A percentile compares a stretch with the other conserved stretches of the same genome.
These are phyloP conservation scores for Sminthurides aquaticus DNA, from an alignment of 2,888 invertebrate genomes.

Conservation along the genomic window DNA sequence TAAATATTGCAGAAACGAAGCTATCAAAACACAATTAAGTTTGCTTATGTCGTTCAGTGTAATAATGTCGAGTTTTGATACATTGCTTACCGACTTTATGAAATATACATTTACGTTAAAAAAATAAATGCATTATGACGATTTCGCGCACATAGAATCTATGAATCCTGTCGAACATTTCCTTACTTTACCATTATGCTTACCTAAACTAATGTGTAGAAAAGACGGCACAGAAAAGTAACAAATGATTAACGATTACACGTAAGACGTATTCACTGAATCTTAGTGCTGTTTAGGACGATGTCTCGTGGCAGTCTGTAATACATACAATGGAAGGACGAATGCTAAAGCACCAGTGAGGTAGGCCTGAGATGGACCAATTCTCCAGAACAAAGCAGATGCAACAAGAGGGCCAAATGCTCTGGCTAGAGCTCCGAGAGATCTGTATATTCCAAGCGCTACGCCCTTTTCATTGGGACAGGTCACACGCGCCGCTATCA, in stretches of 20 bases:
- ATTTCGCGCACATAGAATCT: no score
- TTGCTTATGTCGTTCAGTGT: not conserved
- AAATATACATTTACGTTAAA: not conserved
- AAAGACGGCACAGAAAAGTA: no score
- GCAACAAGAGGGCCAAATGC: slow-evolving; percentile 85
- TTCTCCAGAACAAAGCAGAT: slow-evolving; percentile 82
- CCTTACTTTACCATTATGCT: no score
- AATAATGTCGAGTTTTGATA: not conserved
- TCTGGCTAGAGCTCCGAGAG: slow-evolving; percentile 86
- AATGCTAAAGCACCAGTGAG: slow-evolving; percentile 67
- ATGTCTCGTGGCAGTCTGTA: not conserved
- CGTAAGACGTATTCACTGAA: no score
- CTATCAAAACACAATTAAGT: not conserved
- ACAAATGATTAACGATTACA: no score
- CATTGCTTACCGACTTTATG: not conserved
- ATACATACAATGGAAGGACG: slow-evolving; percentile 56
- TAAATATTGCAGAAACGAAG: not conserved
- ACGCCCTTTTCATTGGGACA: slow-evolving; percentile 78
- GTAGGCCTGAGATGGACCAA: slow-evolving; percentile 77
- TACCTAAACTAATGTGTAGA: no score
- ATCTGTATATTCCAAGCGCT: slow-evolving; percentile 86
- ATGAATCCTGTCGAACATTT: no score
- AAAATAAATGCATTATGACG: not conserved
- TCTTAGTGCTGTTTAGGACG: not conserved
- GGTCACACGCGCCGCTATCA: slow-evolving; percentile 72